phyloP scores from a whole-genome alignment of 2,888 invertebrate species.

The Celastrina argiolus region DNA sequence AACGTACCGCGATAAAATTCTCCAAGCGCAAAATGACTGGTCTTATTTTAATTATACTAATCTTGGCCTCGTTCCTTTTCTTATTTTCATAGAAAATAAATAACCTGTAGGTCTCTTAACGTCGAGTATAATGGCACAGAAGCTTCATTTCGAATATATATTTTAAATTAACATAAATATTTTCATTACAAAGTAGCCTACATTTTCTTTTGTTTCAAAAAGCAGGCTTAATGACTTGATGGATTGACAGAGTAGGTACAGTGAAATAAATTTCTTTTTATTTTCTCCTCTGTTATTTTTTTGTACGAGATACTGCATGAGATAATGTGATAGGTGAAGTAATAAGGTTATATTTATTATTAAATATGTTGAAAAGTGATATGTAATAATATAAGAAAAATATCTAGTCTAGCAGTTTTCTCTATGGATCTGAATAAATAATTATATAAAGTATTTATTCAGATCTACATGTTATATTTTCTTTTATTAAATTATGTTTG shows the following conservation, averaged over 20 bases:
- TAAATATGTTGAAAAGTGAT: too few species aligned
- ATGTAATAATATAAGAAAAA: too few species aligned
- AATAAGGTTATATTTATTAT: not conserved
- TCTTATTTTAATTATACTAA: slow-evolving; percentile 34
- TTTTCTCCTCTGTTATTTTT: not conserved
- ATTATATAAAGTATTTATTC: too few species aligned
- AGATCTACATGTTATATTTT: too few species aligned
- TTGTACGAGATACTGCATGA: not conserved
- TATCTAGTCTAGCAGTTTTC: too few species aligned
- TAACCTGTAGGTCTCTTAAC: slow-evolving; percentile 8
- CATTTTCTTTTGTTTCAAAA: not conserved
- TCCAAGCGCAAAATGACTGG: slow-evolving; percentile 28
- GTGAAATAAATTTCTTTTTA: not conserved
- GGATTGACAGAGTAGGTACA: not conserved
- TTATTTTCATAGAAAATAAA: slow-evolving; percentile 22
- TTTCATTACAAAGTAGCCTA: slow-evolving; percentile 9
- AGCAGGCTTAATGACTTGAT: slow-evolving; percentile 4
- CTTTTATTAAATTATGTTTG: too few species aligned
- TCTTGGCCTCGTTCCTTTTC: slow-evolving; percentile 27
- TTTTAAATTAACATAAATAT: not conserved
- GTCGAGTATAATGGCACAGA: slow-evolving; percentile 13
- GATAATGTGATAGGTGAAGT: not conserved
- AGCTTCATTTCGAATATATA: slow-evolving; percentile 2
- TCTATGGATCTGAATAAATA: too few species aligned
- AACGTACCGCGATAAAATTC: not conserved